Base-by-base conservation (phyloP, 2,113 vertebrate species). In the Rafetus swinhoei region DNA sequence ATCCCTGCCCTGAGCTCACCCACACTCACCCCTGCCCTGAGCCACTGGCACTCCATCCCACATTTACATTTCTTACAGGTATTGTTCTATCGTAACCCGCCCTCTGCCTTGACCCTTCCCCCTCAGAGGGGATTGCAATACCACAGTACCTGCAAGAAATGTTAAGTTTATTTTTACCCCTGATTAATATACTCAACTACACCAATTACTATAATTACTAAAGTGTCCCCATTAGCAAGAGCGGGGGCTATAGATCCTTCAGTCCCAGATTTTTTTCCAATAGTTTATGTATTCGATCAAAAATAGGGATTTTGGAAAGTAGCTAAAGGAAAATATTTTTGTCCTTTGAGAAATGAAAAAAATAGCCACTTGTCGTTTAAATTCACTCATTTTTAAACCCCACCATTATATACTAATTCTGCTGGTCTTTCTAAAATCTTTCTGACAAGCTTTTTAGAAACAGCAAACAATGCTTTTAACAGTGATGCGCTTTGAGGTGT, bases 401-500 rank as follows among this genome's bases (percentile, higher is more conserved):
- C 62, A 65, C 13, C 29, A n/a, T 59, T 50, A 21, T 85, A n/a
- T 86, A 29, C 27, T 74, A 4, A 3, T 16, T 65, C 52, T 79
- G 2, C 77, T 82, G 56, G 50, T 27, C 16, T 50, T 81, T 84
- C 57, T 88, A 72, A 74, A 93, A 72, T 88, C 57, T 4, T 86
- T 74, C 0, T 3, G 11, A 7, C 8, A 13, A 35, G 62, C 62
- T n/a, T 74, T 22, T 91, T 94, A 91, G 32, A 91, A 91, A 83
- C 22, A 92, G 79, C 93, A 88, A 59, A 91, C 59, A 56, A 0
- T 87, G 52, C 69, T 52, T 91, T 91, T 96, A 91, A 57, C 90
- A 25, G 77, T 62, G 80, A 77, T 84, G 96, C 88, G 14, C 24
- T 88, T 3, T 85, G 80, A 90, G 62, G 90, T 77, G 83, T 94